phyloP scores from a whole-genome alignment of 2,113 vertebrate species.

The Oreochromis spilurus region DNA sequence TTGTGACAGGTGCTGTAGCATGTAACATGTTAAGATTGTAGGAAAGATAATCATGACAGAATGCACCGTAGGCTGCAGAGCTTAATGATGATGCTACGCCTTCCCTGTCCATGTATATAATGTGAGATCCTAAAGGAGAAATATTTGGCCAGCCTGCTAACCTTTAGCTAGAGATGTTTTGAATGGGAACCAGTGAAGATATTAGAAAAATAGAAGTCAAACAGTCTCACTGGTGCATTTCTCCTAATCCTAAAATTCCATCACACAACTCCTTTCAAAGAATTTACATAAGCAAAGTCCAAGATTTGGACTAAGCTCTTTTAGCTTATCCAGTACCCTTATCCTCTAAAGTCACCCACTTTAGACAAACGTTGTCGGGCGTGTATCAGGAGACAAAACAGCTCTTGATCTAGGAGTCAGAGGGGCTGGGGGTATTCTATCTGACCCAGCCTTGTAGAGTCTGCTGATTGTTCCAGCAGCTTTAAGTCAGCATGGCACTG shows the following conservation, averaged over 20 bases:
- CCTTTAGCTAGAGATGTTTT: neutral
- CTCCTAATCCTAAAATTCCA: neutral
- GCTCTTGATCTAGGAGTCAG: constrained; percentile 14
- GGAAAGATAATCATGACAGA: neutral
- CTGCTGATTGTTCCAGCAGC: constrained; percentile 48
- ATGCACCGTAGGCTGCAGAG: neutral
- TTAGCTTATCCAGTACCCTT: neutral
- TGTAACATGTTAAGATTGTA: neutral
- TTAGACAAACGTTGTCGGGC: neutral
- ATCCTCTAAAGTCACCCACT: constrained; percentile 25
- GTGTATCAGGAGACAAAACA: constrained; percentile 35
- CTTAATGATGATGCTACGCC: neutral
- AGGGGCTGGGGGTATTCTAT: constrained; percentile 10
- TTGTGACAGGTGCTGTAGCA: neutral
- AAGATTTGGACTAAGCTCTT: constrained; percentile 6
- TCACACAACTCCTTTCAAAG: constrained; percentile 2
- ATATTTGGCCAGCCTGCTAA: neutral
- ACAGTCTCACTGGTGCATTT: neutral
- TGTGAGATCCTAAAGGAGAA: neutral
- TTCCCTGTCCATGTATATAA: neutral
- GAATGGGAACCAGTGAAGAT: neutral
- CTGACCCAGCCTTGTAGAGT: constrained; percentile 51
- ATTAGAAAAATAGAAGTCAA: neutral
- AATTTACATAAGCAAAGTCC: constrained; percentile 10
- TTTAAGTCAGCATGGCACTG: constrained; percentile 58